phyloP scores from a whole-genome alignment of 2,113 vertebrate genomes.

The Phrynosoma platyrhinos region DNA sequence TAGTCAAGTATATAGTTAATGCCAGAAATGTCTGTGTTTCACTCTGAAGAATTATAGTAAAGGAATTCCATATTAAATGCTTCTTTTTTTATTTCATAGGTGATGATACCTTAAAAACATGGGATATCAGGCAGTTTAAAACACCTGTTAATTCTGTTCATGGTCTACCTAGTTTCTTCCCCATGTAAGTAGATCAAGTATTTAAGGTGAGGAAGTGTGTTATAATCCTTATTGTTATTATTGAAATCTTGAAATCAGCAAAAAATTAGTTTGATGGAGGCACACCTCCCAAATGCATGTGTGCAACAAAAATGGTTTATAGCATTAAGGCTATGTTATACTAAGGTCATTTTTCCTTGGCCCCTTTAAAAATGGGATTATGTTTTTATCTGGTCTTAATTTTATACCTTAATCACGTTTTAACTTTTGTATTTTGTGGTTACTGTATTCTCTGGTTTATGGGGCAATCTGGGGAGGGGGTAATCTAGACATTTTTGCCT shows the following conservation, averaged over 20 bases:
- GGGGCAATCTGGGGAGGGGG: neutral
- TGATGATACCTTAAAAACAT: slow-evolving; percentile 94
- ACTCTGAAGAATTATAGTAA: neutral
- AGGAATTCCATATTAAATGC: neutral
- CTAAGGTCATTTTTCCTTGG: too few species aligned
- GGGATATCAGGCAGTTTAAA: slow-evolving; percentile 97
- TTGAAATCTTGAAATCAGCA: neutral
- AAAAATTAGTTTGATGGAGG: neutral
- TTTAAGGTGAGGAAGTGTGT: neutral
- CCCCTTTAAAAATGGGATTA: too few species aligned
- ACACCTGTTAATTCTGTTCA: slow-evolving; percentile 88
- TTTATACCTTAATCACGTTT: too few species aligned
- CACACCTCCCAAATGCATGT: neutral
- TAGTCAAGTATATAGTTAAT: neutral
- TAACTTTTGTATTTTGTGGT: too few species aligned
- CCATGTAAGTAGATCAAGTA: slow-evolving; percentile 85
- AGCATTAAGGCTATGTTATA: neutral
- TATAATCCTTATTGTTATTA: too few species aligned
- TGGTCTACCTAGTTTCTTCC: slow-evolving; percentile 88
- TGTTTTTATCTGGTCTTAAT: too few species aligned
- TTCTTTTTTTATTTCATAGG: slow-evolving; percentile 76
- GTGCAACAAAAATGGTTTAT: neutral
- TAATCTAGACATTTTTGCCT: neutral
- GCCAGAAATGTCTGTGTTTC: neutral
- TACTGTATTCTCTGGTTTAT: too few species aligned